A percentile compares a stretch with the other conserved stretches of the same genome.
Conservation (phyloP, 1,140 invertebrate genomes). For the Olivierus martensii region DNA sequence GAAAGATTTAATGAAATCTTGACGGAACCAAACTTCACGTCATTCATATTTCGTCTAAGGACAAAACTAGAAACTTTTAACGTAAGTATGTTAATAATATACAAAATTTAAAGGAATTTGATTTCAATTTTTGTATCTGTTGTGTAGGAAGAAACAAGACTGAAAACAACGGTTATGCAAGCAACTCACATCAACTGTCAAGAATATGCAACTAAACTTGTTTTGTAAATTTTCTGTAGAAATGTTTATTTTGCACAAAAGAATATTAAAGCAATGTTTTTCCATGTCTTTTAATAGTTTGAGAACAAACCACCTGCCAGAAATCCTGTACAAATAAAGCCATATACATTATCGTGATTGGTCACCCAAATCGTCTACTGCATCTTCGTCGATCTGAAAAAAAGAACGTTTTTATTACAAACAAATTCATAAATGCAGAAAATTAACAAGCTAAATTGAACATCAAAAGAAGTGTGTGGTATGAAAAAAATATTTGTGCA, state of each 20-base stretch:
- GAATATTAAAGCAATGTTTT: no score
- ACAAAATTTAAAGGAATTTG: no score
- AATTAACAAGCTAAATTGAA: no score
- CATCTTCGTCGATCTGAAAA: slow-evolving; percentile 41
- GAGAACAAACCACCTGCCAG: background rate
- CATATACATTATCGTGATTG: slow-evolving; percentile 32
- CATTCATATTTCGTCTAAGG: slow-evolving; percentile 63
- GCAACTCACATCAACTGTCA: slow-evolving; percentile 56
- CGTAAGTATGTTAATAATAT: slow-evolving; percentile 26
- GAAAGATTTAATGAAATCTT: slow-evolving; percentile 44
- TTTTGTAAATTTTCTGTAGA: background rate
- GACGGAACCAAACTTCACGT: slow-evolving; percentile 56
- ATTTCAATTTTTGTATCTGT: no score
- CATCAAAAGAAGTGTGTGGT: no score
- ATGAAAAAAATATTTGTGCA: no score
- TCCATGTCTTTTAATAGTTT: no score
- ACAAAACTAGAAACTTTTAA: slow-evolving; percentile 82
- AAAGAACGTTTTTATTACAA: no score
- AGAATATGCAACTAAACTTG: slow-evolving; percentile 46
- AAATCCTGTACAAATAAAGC: slow-evolving; percentile 6
- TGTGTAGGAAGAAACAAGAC: slow-evolving; percentile 47
- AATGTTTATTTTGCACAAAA: no score
- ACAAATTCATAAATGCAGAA: no score
- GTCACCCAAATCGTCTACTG: slow-evolving; percentile 41
- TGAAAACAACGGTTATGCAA: slow-evolving; percentile 55